Evolutionary conservation across 37 sponge, comb jelly and placozoan species (phyloP).

Genomic region (Halisarca cf. caerulea): DNA sequence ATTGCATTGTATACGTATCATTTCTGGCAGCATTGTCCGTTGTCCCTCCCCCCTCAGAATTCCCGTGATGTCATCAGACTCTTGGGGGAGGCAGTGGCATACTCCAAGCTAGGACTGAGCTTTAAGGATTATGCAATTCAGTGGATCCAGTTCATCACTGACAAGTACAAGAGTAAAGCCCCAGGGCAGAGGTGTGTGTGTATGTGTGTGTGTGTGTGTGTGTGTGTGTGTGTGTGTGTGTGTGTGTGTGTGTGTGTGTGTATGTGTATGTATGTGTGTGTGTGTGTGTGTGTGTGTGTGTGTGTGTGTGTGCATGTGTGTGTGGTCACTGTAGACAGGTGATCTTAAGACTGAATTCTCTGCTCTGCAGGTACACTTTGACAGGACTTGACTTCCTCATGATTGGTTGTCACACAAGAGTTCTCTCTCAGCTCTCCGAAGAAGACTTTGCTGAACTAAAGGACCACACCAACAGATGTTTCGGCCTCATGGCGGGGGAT

Average conservation of each 20-base stretch:
- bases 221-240: too few species aligned
- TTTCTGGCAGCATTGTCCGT: too few species aligned
- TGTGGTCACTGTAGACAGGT: not conserved
- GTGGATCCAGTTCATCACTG: constrained; percentile 74
- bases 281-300: too few species aligned
- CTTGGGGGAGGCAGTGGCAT: constrained; percentile 61
- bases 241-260: too few species aligned
- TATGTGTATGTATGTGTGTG: too few species aligned
- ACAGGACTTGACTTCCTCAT: constrained; percentile 77
- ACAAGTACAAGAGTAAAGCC: constrained; percentile 67
- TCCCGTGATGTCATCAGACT: constrained; percentile 69
- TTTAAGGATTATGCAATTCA: constrained; percentile 44
- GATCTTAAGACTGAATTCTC: not conserved
- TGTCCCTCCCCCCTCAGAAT: constrained; percentile 47
- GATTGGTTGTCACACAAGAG: constrained; percentile 57
- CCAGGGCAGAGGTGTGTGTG: constrained; percentile 53
- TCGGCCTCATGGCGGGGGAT: constrained; percentile 64
- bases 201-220: not conserved
- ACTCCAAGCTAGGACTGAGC: constrained; percentile 48
- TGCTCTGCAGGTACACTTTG: constrained; percentile 60
- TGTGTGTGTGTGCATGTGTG: not conserved
- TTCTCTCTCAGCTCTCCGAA: constrained; percentile 39
- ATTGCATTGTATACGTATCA: too few species aligned
- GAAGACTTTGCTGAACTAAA: constrained; percentile 52
- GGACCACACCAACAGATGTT: constrained; percentile 52